Evolutionary conservation across 2,888 invertebrate species (phyloP).

Genomic region (Temnothorax unifasciatus): DNA sequence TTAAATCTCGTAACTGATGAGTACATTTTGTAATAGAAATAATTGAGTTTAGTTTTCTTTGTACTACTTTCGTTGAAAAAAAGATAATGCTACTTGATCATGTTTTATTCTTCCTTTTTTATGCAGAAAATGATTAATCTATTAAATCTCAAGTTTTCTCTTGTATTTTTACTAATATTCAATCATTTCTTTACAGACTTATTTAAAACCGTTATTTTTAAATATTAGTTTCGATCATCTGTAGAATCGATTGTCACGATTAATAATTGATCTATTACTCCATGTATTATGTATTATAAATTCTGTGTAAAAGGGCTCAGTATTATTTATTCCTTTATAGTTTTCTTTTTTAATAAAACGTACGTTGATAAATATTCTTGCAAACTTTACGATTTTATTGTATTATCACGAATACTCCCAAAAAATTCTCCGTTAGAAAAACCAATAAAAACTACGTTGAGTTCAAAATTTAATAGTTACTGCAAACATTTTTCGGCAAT

Average conservation of each 20-base stretch:
- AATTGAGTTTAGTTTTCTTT: neutral
- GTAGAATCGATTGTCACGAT: neutral
- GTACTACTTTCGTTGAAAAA: neutral
- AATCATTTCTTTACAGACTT: neutral
- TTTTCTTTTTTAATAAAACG: conserved; percentile 68
- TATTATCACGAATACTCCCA: neutral
- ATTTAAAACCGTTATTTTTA: neutral
- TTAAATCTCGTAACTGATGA: neutral
- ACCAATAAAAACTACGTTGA: neutral
- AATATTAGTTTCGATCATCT: neutral
- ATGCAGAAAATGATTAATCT: neutral
- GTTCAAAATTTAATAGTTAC: neutral
- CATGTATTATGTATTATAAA: neutral
- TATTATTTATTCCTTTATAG: conserved; percentile 65
- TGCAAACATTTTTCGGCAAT: no score
- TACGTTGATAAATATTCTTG: conserved; percentile 48
- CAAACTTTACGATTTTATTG: neutral
- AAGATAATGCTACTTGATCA: neutral
- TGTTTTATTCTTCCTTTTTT: neutral
- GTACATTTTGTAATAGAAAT: neutral
- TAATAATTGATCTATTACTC: neutral
- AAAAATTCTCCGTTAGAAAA: neutral
- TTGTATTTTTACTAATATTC: neutral
- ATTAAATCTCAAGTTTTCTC: neutral
- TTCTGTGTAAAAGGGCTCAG: conserved; percentile 28